Conservation (phyloP, 2,113 vertebrate genomes). For the Heliornis fulica region DNA sequence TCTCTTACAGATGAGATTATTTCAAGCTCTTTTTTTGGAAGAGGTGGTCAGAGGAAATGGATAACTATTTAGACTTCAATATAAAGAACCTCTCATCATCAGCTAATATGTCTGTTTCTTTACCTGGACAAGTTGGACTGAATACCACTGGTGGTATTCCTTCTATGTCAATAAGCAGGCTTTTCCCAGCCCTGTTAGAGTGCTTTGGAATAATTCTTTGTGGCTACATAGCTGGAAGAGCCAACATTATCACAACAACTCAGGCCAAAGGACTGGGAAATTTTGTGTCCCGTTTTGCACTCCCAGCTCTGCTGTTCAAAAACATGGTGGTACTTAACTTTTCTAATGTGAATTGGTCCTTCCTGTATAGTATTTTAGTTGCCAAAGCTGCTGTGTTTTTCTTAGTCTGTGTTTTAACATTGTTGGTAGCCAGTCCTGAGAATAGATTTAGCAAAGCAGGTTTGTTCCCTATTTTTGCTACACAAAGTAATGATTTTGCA, state of each 20-base stretch:
- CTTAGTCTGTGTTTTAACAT: constrained; percentile 86
- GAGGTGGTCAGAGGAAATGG: constrained; percentile 68
- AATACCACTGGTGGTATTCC: constrained; percentile 62
- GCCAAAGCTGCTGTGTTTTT: constrained; percentile 92
- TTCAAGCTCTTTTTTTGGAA: constrained; percentile 24
- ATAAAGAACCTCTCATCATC: constrained; percentile 56
- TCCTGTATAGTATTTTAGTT: constrained; percentile 90
- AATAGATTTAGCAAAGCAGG: constrained; percentile 92
- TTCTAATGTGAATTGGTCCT: constrained; percentile 91
- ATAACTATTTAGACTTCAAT: constrained; percentile 52
- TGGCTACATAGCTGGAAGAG: constrained; percentile 91
- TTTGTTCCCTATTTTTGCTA: constrained; percentile 97
- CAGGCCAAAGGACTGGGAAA: constrained; percentile 94
- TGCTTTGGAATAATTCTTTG: constrained; percentile 97
- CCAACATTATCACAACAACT: constrained; percentile 88
- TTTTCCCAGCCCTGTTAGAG: constrained; percentile 92
- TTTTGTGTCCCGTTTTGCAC: constrained; percentile 96
- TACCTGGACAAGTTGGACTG: constrained; percentile 38
- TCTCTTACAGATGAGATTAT: constrained; percentile 63
- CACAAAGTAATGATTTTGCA: constrained; percentile 99
- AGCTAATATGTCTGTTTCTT: constrained; percentile 58
- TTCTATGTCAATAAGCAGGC: constrained; percentile 91
- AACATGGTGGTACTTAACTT: constrained; percentile 98
- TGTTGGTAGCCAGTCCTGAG: constrained; percentile 86
- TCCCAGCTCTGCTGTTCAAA: constrained; percentile 94